Evolutionary conservation across 2,797 vertebrate genomes (phyloP).

Genomic region (Cichlasoma orientale): DNA sequence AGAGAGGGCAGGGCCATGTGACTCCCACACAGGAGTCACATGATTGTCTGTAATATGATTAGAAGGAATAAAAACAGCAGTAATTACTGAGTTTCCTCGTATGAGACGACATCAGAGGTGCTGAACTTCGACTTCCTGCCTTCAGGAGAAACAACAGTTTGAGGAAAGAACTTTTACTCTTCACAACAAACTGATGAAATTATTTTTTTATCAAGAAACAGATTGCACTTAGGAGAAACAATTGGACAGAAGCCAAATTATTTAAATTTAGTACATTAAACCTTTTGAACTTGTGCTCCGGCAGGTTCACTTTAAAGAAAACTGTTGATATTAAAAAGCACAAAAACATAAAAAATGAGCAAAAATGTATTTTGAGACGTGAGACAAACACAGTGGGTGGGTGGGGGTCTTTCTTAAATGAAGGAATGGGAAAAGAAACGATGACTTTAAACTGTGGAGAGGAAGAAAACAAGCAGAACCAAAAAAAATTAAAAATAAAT

Average conservation of each 20-base stretch:
- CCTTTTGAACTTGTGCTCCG: background rate
- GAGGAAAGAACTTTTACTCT: background rate
- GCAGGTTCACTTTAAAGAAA: background rate
- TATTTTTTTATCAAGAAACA: background rate
- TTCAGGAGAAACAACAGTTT: slow-evolving; percentile 1
- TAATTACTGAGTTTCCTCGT: slow-evolving; percentile 24
- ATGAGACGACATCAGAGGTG: background rate
- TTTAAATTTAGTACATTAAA: background rate
- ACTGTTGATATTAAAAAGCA: background rate
- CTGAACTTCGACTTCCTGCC: slow-evolving; percentile 21
- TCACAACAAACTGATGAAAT: background rate
- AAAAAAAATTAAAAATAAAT: background rate
- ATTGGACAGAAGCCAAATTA: background rate
- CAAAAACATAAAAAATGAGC: background rate
- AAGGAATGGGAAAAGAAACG: too few species aligned
- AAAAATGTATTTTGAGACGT: background rate
- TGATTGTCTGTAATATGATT: background rate
- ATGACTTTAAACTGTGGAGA: too few species aligned
- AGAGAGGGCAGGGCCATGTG: background rate
- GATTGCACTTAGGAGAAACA: background rate
- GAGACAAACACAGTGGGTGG: background rate
- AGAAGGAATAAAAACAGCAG: background rate
- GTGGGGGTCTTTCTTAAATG: background rate
- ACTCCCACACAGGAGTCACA: slow-evolving; percentile 40
- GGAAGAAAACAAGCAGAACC: too few species aligned